Evolutionary conservation across 2,113 vertebrate species (phyloP), one percentile per base, ranked within the genome.

Genomic region (Pterocles burchelli): DNA sequence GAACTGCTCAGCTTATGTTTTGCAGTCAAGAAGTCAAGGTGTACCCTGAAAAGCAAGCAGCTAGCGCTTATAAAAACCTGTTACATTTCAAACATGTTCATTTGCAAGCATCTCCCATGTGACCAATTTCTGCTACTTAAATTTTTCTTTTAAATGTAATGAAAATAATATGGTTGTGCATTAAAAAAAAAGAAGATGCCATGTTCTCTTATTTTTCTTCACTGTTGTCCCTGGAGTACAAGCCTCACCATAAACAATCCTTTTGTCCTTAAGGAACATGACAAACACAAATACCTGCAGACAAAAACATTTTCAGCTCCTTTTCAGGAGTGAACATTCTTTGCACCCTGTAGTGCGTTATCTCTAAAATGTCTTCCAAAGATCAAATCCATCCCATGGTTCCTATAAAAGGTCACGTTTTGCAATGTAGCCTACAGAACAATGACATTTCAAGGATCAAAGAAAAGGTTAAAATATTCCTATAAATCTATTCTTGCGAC

Each of bases 381-480:
- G 93, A 97, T 94, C 93, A 97, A 97, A 91, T 95, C 96, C 79
- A 4, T 97, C 97, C 97, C 68, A 36, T 22, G 83, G 89, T 97
- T 97, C 85, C 97, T 94, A 97, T 96, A 97, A 98, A 98, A 98
- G 98, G 98, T 98, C 98, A 98, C 92, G 33, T 95, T 97, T 98
- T 96, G 98, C 85, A 79, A 95, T 96, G 96, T 97, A 98, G 97
- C 98, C 98, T 95, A 98, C 97, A 98, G 97, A 98, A 98, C 98
- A 98, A 98, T 98, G 98, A 98, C 98, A 98, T 98, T 98, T 98
- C 98, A 98, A 97, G 98, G 98, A 98, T 98, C 98, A 98, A 97
- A 97, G 97, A 98, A 98, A 98, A 98, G 98, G 98, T 98, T 98
- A 98, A 98, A 98, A 98, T 98, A 98, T 98, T 98, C 98, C 98